Conservation (phyloP, 2,888 invertebrate species). For the Chydorus sphaericus region DNA sequence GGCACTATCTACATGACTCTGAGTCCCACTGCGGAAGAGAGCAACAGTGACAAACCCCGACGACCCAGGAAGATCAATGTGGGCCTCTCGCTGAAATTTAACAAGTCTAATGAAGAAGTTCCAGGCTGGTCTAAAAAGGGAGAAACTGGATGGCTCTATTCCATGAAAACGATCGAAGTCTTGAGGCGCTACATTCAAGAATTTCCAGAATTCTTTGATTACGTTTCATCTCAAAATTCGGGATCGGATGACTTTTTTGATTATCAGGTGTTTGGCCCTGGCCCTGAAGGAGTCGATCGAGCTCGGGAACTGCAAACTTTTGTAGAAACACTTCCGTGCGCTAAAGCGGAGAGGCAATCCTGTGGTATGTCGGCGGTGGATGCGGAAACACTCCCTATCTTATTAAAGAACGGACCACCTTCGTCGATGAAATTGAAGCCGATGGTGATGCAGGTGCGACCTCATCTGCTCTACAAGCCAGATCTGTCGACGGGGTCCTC, state of each 20-base stretch:
- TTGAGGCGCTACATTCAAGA: constrained; percentile 50
- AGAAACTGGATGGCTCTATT: constrained; percentile 56
- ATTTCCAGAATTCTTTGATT: constrained; percentile 59
- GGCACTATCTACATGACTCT: constrained; percentile 57
- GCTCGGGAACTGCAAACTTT: constrained; percentile 38
- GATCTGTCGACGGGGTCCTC: constrained; percentile 30
- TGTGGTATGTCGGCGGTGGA: constrained; percentile 29
- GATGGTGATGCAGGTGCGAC: constrained; percentile 60
- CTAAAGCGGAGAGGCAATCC: constrained; percentile 38
- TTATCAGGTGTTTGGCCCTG: constrained; percentile 50
- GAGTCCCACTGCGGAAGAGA: constrained; percentile 25
- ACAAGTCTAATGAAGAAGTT: constrained; percentile 54
- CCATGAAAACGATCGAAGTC: constrained; percentile 51
- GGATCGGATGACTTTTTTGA: constrained; percentile 43
- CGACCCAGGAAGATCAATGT: constrained; percentile 44
- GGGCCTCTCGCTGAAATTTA: constrained; percentile 82
- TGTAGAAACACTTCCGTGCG: constrained; percentile 54
- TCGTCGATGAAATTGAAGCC: constrained; percentile 30
- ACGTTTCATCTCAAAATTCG: constrained; percentile 33
- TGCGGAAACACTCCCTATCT: neutral
- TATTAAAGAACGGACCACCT: constrained; percentile 25
- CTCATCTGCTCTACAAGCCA: constrained; percentile 51
- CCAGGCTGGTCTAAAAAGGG: constrained; percentile 67
- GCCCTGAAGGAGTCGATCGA: constrained; percentile 35
- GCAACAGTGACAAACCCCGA: constrained; percentile 11